These are phyloP conservation scores for Turritopsis rubra DNA, from an alignment of 30 jellyfish, hydroid and myxozoan genomes.

Conservation along the genomic window DNA sequence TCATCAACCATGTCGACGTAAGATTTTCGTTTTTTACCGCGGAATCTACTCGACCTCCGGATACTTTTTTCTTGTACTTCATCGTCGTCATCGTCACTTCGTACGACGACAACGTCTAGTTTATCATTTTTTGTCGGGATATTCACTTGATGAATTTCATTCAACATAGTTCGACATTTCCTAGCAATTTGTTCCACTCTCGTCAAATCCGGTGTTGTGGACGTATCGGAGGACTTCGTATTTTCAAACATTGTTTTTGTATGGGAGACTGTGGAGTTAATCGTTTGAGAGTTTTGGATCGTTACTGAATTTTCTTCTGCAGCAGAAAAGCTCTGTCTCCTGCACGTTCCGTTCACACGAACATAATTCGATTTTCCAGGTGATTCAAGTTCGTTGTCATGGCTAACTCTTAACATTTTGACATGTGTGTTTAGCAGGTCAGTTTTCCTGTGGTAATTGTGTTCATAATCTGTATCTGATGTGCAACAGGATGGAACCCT, in stretches of 20 bases:
- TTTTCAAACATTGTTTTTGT: not conserved
- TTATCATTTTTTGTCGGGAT: not conserved
- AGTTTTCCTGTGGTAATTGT: not conserved
- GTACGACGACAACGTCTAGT: not conserved
- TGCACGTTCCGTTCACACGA: not conserved
- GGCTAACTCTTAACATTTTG: not conserved
- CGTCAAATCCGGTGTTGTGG: not conserved
- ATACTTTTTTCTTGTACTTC: not conserved
- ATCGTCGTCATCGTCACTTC: not conserved
- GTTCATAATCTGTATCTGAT: slow-evolving; percentile 9
- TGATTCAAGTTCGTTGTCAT: slow-evolving; percentile 5
- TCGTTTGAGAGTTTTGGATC: not conserved
- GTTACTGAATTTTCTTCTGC: not conserved
- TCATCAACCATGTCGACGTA: not conserved
- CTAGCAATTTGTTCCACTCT: not conserved
- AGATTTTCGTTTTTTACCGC: not conserved
- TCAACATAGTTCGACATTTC: not conserved
- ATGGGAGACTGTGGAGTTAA: not conserved
- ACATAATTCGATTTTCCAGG: slow-evolving; percentile 3
- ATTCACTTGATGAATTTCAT: not conserved
- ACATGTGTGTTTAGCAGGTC: not conserved
- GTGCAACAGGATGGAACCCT: not conserved
- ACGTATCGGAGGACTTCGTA: not conserved
- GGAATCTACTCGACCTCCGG: not conserved
- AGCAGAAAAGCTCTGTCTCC: not conserved